These are phyloP conservation scores for Saimiri boliviensis DNA, from an alignment of 2,113 vertebrate species.

Conservation along the genomic window DNA sequence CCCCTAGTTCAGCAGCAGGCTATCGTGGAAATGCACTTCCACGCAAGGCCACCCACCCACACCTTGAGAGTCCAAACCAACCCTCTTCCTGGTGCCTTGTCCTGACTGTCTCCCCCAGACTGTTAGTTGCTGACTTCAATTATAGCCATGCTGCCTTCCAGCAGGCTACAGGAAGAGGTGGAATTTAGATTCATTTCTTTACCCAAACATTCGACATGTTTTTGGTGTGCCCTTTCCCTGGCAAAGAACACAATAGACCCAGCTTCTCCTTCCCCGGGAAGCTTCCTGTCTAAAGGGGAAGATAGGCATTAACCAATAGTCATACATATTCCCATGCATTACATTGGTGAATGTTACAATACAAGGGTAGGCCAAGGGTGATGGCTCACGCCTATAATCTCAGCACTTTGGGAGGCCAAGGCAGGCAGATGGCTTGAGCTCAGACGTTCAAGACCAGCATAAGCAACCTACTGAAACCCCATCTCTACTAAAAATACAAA, in stretches of 20 bases:
- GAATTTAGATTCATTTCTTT: not conserved
- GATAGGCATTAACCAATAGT: too few relatives aligned
- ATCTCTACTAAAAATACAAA: not conserved
- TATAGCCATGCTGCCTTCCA: not conserved
- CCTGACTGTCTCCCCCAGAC: not conserved
- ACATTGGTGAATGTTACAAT: not conserved
- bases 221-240: not conserved
- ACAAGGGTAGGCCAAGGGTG: too few relatives aligned
- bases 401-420: too few relatives aligned
- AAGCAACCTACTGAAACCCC: not conserved
- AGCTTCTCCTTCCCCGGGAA: not conserved
- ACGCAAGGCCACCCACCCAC: not conserved
- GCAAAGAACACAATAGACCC: not conserved
- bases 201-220: fast-evolving
- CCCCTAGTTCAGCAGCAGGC: too few relatives aligned
- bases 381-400: too few relatives aligned
- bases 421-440: not conserved
- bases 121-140: not conserved
- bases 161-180: not conserved
- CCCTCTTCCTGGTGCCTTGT: not conserved
- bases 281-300: not conserved
- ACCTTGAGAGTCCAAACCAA: not conserved
- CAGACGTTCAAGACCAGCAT: not conserved
- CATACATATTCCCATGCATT: not conserved
- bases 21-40: not conserved